phyloP scores from a whole-genome alignment of 1,140 invertebrate genomes.

The Microplitis demolitor region DNA sequence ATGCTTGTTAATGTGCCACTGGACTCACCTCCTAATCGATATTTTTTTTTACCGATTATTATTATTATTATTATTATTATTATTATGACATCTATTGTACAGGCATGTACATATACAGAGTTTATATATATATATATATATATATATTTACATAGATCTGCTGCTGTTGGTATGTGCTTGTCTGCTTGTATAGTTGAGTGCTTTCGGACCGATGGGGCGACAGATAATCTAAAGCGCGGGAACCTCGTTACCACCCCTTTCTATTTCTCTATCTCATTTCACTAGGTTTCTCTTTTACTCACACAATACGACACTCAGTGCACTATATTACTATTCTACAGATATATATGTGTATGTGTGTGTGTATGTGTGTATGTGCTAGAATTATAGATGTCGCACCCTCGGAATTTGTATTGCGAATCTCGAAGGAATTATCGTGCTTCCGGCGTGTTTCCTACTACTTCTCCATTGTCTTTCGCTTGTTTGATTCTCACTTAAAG shows the following conservation, averaged over 20 bases:
- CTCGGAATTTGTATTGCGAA: slow-evolving; percentile 27
- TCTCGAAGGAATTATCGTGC: slow-evolving; percentile 27
- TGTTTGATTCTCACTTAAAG: not conserved
- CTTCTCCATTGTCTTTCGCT: not conserved
- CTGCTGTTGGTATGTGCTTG: not conserved
- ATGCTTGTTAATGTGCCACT: slow-evolving; percentile 51
- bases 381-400: slow-evolving; percentile 24
- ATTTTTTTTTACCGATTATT: not conserved
- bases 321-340: not conserved
- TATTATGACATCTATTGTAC: too few species aligned
- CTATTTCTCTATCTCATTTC: not conserved
- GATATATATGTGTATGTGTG: not conserved
- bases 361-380: not conserved
- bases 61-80: too few species aligned
- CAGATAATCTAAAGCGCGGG: slow-evolving; percentile 43
- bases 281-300: not conserved
- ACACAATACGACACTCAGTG: not conserved
- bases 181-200: not conserved
- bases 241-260: slow-evolving; percentile 46
- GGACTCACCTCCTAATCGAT: slow-evolving; percentile 5
- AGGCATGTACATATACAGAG: too few species aligned
- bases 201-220: slow-evolving; percentile 18
- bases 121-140: not conserved
- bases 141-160: not conserved
- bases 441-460: not conserved